Conservation (phyloP, 1,140 invertebrate genomes). For the Eupristina koningsbergeri region DNA sequence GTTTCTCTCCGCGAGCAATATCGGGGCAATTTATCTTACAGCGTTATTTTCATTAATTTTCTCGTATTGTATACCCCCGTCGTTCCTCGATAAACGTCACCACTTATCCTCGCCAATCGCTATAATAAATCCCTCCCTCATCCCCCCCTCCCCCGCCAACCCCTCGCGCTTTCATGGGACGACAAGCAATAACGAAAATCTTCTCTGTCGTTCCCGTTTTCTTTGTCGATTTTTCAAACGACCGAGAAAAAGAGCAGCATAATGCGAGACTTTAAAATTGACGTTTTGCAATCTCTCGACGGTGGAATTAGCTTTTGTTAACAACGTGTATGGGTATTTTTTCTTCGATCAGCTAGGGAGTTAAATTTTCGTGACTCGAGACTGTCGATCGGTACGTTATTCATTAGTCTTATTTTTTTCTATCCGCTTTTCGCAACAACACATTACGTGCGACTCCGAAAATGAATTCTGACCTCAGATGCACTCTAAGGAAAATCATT, state of each 20-base stretch:
- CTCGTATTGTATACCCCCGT: conserved; percentile 43
- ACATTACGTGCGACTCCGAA: too few species aligned
- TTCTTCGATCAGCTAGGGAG: neutral
- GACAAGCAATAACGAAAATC: conserved; percentile 50
- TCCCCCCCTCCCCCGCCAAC: conserved; percentile 4
- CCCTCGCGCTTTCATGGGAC: conserved; percentile 6
- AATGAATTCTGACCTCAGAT: too few species aligned
- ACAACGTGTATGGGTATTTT: conserved; percentile 18
- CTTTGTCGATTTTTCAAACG: conserved; percentile 45
- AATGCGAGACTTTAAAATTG: conserved; percentile 38
- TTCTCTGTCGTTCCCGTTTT: conserved; percentile 38
- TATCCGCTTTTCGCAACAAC: neutral
- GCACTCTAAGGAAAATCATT: too few species aligned
- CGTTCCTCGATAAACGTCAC: conserved; percentile 48
- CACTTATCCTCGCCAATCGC: conserved; percentile 49
- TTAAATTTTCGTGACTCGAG: conserved; percentile 16
- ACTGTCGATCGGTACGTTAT: neutral
- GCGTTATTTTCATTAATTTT: conserved; percentile 53
- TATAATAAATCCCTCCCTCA: conserved; percentile 48
- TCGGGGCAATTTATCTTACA: conserved; percentile 48
- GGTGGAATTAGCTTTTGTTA: conserved; percentile 39
- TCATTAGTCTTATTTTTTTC: neutral
- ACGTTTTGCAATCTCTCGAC: conserved; percentile 30
- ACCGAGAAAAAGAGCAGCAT: neutral
- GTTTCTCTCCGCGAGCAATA: conserved; percentile 23